Base-by-base conservation (phyloP, 1,140 invertebrate species). In the Octopus bimaculoides region DNA sequence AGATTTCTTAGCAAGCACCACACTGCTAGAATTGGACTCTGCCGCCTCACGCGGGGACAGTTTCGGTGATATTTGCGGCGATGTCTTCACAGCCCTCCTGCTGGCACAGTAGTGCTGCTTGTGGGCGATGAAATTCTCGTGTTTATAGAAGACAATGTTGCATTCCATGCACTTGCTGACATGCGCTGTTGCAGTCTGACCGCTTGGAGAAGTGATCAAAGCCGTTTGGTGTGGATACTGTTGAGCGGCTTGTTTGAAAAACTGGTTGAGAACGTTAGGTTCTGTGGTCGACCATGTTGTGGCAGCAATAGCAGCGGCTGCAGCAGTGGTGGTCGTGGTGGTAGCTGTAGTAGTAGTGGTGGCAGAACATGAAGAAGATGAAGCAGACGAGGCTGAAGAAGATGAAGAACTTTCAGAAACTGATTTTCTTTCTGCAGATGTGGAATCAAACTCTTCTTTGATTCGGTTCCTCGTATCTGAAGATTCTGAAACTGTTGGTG, bases 61-160 rank as follows among this genome's bases (percentile, higher is more conserved):
- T 41, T 75, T 75, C 2, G 74, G 74, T 1, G 74, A 75, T 17
- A 75, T 75, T 75, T 75, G 74, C 5, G 74, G 74, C 17, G 74
- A 75, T 0, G 52, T 53, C 78, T 82, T 83, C 66, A 77, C 79
- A 77, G 76, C 74, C 75, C 90, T 73, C 66, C 84, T 82, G 0
- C 95, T 94, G 10, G 96, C 96, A 89, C 97, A 98, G 87, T 98
- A 98, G 85, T 97, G 95, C 84, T 95, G 94, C 88, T 98, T 98
- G 87, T 98, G 97, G 3, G 96, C 94, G 20, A 97, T 90, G 85
- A 96, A 98, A 86, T 97, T 98, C 87, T 99, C 97, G 84, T 96
- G 94, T 83, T 96, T 96, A 90, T 96, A 98, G 86, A 99, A 99
- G 0, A 97, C 96, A 79, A 99, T 99, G 87, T 98, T 98, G 91